These are phyloP conservation scores for Nymphalis urticae DNA, from an alignment of 2,888 invertebrate species.

Conservation along the genomic window DNA sequence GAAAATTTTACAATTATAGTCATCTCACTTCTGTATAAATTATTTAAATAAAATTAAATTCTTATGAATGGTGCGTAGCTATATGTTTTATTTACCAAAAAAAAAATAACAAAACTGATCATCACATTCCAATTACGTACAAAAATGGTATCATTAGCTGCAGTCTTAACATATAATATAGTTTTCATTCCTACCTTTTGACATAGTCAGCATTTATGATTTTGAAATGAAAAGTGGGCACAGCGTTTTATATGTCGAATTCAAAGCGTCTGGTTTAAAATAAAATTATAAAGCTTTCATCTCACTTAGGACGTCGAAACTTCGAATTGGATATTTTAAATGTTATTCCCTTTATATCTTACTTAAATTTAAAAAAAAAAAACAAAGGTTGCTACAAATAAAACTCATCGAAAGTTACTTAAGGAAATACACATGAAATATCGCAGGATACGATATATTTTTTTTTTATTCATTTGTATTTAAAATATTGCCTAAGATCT, in stretches of 20 bases:
- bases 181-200: slow-evolving; percentile 43
- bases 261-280: background rate
- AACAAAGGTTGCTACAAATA: slow-evolving; percentile 15
- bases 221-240: background rate
- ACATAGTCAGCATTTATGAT: slow-evolving; percentile 54
- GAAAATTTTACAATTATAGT: slow-evolving; percentile 41
- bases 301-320: slow-evolving; percentile 25
- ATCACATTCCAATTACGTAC: slow-evolving; percentile 78
- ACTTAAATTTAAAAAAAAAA: slow-evolving; percentile 12
- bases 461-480: no score
- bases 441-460: background rate
- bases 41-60: slow-evolving; percentile 22
- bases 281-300: slow-evolving; percentile 8
- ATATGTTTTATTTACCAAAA: slow-evolving; percentile 51
- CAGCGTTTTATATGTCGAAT: background rate
- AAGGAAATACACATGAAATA: background rate
- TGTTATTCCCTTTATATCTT: slow-evolving; percentile 2
- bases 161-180: slow-evolving; percentile 11
- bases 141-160: slow-evolving; percentile 47
- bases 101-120: slow-evolving; percentile 47
- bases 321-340: slow-evolving; percentile 18
- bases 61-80: slow-evolving; percentile 60
- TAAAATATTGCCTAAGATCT: background rate
- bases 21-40: slow-evolving; percentile 29
- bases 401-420: background rate